Evolutionary conservation across 2,888 invertebrate genomes (phyloP).

Genomic region (Lampropteryx suffumata): DNA sequence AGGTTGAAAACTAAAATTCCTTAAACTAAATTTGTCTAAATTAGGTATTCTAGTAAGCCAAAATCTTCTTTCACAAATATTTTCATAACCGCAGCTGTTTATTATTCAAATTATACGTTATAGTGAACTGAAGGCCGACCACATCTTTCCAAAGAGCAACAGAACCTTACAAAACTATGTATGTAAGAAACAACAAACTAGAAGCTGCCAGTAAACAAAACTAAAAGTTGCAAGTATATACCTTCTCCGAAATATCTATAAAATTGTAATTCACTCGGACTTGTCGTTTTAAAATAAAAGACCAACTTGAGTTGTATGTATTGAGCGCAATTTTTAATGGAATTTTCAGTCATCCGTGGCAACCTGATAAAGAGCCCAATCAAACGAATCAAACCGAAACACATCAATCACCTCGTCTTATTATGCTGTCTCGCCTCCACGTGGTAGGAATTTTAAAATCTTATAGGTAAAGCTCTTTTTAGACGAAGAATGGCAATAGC

Average conservation of each 20-base stretch:
- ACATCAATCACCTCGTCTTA: constrained; percentile 27
- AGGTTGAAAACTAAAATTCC: too few species aligned
- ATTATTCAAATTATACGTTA: not conserved
- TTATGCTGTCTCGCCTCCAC: constrained; percentile 21
- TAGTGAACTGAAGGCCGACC: constrained; percentile 7
- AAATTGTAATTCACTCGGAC: too few species aligned
- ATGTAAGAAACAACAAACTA: not conserved
- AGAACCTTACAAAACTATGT: constrained; percentile 2
- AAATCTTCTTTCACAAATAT: constrained; percentile 1
- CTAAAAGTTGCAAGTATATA: too few species aligned
- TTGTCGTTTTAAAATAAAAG: too few species aligned
- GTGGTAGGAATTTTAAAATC: constrained; percentile 22
- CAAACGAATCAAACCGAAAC: constrained; percentile 13
- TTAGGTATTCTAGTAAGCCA: not conserved
- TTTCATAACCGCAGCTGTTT: constrained; percentile 1
- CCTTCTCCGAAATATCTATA: too few species aligned
- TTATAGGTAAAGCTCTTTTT: not conserved
- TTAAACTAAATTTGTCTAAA: too few species aligned
- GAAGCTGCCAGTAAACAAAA: not conserved
- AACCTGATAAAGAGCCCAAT: constrained; percentile 19
- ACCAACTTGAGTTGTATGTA: too few species aligned
- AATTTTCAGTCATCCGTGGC: too few species aligned
- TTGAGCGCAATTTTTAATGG: too few species aligned
- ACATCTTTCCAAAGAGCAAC: constrained; percentile 17
- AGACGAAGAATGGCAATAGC: not conserved